phyloP scores from a whole-genome alignment of 2,888 invertebrate genomes.

The Brachypalpus laphriformis region DNA sequence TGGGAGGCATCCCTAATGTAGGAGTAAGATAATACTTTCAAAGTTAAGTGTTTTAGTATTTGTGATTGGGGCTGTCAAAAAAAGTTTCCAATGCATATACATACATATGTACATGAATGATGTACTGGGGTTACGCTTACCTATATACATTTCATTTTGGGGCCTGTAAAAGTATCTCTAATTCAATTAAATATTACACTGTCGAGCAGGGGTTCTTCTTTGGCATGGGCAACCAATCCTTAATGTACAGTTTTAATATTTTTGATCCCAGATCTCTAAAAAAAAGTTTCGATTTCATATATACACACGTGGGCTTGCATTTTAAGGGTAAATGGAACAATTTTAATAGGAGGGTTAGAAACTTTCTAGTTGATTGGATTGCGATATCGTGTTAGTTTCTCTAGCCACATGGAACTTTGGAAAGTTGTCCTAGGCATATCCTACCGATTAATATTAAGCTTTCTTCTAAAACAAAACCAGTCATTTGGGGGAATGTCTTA shows the following conservation, averaged over 20 bases:
- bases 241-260: slow-evolving; percentile 19
- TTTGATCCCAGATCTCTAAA: background rate
- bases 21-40: background rate
- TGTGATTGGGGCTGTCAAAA: background rate
- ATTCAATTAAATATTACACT: slow-evolving; percentile 19
- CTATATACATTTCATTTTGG: background rate
- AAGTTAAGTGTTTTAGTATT: slow-evolving; percentile 1
- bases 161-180: background rate
- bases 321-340: background rate
- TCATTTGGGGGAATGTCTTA: too few relatives aligned
- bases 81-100: background rate
- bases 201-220: background rate
- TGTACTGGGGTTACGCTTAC: too few relatives aligned
- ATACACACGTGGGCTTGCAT: background rate
- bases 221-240: background rate
- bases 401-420: background rate
- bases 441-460: too few relatives aligned
- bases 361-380: slow-evolving; percentile 7
- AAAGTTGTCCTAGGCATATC: too few relatives aligned
- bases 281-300: background rate
- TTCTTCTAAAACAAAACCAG: too few relatives aligned
- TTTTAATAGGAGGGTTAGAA: background rate
- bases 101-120: background rate
- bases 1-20: background rate
- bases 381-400: background rate